Evolutionary conservation across 1,140 invertebrate species (phyloP).

Genomic region (Heliconius nattereri): DNA sequence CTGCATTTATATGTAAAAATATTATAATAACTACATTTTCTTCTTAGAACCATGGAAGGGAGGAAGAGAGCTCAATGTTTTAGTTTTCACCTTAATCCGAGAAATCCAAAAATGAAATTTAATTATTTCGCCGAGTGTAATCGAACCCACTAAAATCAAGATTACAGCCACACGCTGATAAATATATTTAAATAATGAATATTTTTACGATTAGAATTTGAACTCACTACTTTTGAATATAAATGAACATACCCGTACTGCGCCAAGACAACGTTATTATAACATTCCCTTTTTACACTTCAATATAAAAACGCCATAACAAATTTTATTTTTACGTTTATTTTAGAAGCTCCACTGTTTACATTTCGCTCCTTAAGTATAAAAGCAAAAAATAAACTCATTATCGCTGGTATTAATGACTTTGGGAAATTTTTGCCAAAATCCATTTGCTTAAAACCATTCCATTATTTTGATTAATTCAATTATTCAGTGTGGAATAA

Average conservation of each 20-base stretch:
- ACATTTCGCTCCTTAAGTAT: slow-evolving; percentile 5
- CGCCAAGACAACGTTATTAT: not conserved
- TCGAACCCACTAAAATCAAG: no score
- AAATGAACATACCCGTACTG: not conserved
- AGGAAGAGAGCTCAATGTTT: no score
- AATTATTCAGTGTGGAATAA: slow-evolving; percentile 69
- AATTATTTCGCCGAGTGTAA: no score
- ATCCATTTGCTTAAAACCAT: slow-evolving; percentile 62
- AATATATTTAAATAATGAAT: no score
- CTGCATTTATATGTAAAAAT: no score
- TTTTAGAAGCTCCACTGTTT: not conserved
- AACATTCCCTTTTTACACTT: not conserved
- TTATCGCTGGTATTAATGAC: not conserved
- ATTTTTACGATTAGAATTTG: no score
- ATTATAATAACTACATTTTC: no score
- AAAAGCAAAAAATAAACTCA: slow-evolving; percentile 10
- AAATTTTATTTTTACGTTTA: not conserved
- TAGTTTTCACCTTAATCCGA: no score
- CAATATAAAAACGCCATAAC: not conserved
- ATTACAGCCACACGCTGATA: no score
- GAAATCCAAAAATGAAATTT: no score
- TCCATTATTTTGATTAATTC: slow-evolving; percentile 72
- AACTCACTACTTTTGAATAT: no score
- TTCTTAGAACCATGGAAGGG: no score
- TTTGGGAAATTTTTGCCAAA: slow-evolving; percentile 32